These are phyloP conservation scores for Zoanthus sansibaricus DNA, from an alignment of 92 coral and sea anemone species.

Conservation along the genomic window DNA sequence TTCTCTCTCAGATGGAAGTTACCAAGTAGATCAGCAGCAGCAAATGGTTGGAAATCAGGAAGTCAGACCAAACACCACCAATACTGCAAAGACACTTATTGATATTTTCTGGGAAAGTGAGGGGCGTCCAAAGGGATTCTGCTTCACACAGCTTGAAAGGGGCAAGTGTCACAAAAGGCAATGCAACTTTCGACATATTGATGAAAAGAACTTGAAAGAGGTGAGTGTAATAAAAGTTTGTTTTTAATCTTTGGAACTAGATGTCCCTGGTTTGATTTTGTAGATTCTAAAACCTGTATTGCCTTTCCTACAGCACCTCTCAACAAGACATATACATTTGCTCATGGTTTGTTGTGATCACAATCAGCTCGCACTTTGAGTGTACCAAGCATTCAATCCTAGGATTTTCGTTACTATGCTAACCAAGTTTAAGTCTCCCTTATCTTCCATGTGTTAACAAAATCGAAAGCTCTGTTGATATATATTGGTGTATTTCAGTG, in stretches of 20 bases:
- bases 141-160: neutral
- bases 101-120: conserved; percentile 41
- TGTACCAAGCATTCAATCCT: too few species aligned
- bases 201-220: conserved; percentile 25
- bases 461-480: too few species aligned
- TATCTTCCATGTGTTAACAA: too few species aligned
- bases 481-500: too few species aligned
- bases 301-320: too few species aligned
- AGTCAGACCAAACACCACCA: neutral
- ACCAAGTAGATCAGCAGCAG: neutral
- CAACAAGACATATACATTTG: too few species aligned
- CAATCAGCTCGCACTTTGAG: too few species aligned
- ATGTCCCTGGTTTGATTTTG: too few species aligned
- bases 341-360: too few species aligned
- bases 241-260: too few species aligned
- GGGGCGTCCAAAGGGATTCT: conserved; percentile 27
- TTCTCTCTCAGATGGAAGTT: neutral
- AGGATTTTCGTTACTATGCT: neutral
- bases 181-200: conserved; percentile 14
- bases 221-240: neutral
- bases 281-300: too few species aligned
- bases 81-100: neutral
- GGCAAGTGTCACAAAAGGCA: neutral
- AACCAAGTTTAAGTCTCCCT: neutral
- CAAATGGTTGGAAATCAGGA: conserved; percentile 11